Conservation (phyloP, 2,888 invertebrate genomes). For the Eristalis pertinax region DNA sequence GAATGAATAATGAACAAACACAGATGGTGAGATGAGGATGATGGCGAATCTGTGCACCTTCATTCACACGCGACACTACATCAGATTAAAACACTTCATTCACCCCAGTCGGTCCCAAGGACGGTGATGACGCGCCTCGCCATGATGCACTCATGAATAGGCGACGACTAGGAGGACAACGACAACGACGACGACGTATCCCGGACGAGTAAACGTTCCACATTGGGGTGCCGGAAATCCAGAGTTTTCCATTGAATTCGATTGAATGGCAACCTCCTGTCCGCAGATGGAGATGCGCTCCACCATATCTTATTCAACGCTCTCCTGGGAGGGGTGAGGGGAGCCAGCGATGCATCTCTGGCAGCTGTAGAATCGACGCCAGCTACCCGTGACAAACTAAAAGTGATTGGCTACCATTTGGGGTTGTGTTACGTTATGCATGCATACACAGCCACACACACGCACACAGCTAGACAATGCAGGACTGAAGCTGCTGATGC, state of each 20-base stretch:
- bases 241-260: slow-evolving; percentile 60
- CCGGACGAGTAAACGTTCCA: slow-evolving; percentile 31
- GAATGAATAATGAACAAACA: slow-evolving; percentile 72
- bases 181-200: background rate
- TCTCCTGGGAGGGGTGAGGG: background rate
- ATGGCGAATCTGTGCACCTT: slow-evolving; percentile 52
- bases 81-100: slow-evolving; percentile 52
- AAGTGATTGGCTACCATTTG: slow-evolving; percentile 62
- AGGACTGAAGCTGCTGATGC: background rate
- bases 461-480: background rate
- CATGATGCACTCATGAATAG: slow-evolving; percentile 30
- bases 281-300: slow-evolving; percentile 39
- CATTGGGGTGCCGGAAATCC: slow-evolving; percentile 65
- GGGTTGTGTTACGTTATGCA: background rate
- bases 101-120: background rate
- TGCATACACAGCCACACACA: background rate
- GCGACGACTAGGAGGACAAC: background rate
- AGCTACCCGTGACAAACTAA: slow-evolving; percentile 45
- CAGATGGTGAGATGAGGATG: slow-evolving; percentile 61
- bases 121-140: background rate
- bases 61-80: slow-evolving; percentile 60
- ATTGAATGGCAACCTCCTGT: slow-evolving; percentile 66
- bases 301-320: slow-evolving; percentile 60
- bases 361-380: slow-evolving; percentile 18
- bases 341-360: slow-evolving; percentile 20